Conservation (phyloP, 2,113 vertebrate genomes). For the Centrocercus urophasianus region DNA sequence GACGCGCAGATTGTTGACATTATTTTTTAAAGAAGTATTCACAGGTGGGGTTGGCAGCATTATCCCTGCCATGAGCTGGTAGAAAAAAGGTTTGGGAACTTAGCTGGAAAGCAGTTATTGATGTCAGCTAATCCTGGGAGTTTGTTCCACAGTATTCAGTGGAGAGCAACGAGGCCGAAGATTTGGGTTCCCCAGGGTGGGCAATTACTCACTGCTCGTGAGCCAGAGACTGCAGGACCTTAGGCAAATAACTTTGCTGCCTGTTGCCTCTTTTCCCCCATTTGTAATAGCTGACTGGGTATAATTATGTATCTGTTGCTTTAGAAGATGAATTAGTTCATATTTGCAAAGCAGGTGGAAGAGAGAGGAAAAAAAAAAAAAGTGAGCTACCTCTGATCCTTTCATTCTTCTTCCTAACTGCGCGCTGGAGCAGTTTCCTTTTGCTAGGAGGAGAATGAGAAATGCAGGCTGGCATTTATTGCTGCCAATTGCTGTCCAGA, state of each 20-base stretch:
- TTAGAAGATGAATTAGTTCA: slow-evolving; percentile 46
- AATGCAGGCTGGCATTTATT: not conserved
- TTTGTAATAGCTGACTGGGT: slow-evolving; percentile 14
- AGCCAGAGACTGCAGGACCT: not conserved
- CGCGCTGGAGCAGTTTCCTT: not conserved
- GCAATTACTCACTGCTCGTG: not conserved
- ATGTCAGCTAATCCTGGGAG: not conserved
- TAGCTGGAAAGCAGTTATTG: not conserved
- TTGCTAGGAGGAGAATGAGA: not conserved
- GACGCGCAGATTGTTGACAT: slow-evolving; percentile 13
- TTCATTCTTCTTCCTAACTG: not conserved
- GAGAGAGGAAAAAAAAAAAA: fast-evolving
- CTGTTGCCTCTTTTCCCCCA: slow-evolving; percentile 22
- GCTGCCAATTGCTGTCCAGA: not conserved
- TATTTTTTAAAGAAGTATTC: slow-evolving; percentile 32
- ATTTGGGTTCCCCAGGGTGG: not conserved
- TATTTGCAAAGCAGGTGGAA: slow-evolving; percentile 26
- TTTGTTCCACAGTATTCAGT: not conserved
- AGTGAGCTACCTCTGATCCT: not conserved
- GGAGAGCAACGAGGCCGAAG: not conserved
- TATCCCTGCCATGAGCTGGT: not conserved
- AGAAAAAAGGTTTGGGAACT: not conserved
- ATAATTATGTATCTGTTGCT: slow-evolving; percentile 47
- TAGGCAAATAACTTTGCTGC: slow-evolving; percentile 46
- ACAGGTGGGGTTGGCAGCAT: not conserved